phyloP scores from a whole-genome alignment of 2,888 invertebrate genomes.

The Andrena flavipes region DNA sequence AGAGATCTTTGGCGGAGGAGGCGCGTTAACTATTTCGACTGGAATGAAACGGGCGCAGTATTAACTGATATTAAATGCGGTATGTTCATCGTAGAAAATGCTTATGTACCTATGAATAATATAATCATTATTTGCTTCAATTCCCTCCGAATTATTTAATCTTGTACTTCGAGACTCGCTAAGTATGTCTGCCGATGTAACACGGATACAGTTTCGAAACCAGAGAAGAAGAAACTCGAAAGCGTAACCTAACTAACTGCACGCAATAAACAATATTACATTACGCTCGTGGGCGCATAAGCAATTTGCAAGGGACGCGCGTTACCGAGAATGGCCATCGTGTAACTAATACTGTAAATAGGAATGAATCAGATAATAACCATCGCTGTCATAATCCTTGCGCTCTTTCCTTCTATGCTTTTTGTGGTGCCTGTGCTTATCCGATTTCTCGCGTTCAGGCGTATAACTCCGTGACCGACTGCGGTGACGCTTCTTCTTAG shows the following conservation, averaged over 20 bases:
- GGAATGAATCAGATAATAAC: slow-evolving; percentile 72
- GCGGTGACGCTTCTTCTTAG: slow-evolving; percentile 89
- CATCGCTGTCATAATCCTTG: slow-evolving; percentile 84
- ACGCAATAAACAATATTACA: slow-evolving; percentile 7
- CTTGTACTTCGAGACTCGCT: slow-evolving; percentile 38
- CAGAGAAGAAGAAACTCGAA: slow-evolving; percentile 21
- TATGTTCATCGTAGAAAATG: slow-evolving; percentile 47
- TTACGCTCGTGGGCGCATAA: slow-evolving; percentile 9
- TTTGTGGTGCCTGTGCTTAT: slow-evolving; percentile 84
- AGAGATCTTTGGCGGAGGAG: slow-evolving; percentile 84
- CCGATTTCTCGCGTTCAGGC: slow-evolving; percentile 80
- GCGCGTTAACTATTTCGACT: slow-evolving; percentile 83
- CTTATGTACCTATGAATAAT: slow-evolving; percentile 61
- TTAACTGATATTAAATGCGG: slow-evolving; percentile 53
- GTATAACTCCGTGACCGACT: slow-evolving; percentile 86
- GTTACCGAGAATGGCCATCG: slow-evolving; percentile 14
- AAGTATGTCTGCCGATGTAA: slow-evolving; percentile 33
- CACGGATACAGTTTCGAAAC: slow-evolving; percentile 30
- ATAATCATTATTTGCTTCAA: slow-evolving; percentile 55
- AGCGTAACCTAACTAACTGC: slow-evolving; percentile 16
- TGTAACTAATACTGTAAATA: slow-evolving; percentile 35
- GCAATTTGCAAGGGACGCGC: slow-evolving; percentile 7
- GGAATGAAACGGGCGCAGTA: slow-evolving; percentile 46
- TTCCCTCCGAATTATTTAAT: slow-evolving; percentile 53
- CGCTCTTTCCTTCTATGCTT: slow-evolving; percentile 83